phyloP scores from a whole-genome alignment of 1,140 invertebrate species.

The Micrasema minimum region DNA sequence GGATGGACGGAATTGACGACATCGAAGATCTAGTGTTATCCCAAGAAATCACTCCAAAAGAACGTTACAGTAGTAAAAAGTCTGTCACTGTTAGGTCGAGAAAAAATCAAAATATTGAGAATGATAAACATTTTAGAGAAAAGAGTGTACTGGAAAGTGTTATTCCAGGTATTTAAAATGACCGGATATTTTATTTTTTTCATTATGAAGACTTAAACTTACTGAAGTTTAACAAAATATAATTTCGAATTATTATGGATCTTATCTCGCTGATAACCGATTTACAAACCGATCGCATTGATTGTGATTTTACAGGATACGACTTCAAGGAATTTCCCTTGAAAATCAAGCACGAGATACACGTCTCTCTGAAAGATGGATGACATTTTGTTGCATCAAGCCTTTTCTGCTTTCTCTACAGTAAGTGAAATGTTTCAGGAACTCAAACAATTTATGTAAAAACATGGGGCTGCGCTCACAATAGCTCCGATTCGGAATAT shows the following conservation, averaged over 20 bases:
- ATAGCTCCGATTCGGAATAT: slow-evolving; percentile 96
- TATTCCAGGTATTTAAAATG: slow-evolving; percentile 89
- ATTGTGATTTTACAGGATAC: too few species aligned
- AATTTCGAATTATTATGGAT: too few species aligned
- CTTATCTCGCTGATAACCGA: too few species aligned
- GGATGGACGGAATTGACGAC: slow-evolving; percentile 61
- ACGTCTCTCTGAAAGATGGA: too few species aligned
- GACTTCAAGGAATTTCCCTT: too few species aligned
- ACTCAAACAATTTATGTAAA: slow-evolving; percentile 92
- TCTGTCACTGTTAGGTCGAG: slow-evolving; percentile 73
- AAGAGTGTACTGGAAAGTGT: slow-evolving; percentile 69
- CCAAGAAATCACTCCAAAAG: slow-evolving; percentile 80
- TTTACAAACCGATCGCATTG: too few species aligned
- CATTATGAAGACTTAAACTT: too few species aligned
- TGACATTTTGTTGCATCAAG: too few species aligned
- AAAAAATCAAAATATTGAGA: slow-evolving; percentile 57
- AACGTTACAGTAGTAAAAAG: slow-evolving; percentile 76
- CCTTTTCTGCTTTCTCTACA: too few species aligned
- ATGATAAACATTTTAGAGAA: slow-evolving; percentile 57
- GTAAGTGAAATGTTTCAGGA: slow-evolving; percentile 75
- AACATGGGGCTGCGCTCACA: slow-evolving; percentile 98
- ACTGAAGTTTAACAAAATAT: too few species aligned
- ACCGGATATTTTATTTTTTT: too few species aligned
- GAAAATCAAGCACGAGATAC: too few species aligned
- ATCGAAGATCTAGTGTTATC: slow-evolving; percentile 84